These are phyloP conservation scores for Drosophila flavopinicola DNA, from an alignment of 2,888 invertebrate genomes.

Conservation along the genomic window DNA sequence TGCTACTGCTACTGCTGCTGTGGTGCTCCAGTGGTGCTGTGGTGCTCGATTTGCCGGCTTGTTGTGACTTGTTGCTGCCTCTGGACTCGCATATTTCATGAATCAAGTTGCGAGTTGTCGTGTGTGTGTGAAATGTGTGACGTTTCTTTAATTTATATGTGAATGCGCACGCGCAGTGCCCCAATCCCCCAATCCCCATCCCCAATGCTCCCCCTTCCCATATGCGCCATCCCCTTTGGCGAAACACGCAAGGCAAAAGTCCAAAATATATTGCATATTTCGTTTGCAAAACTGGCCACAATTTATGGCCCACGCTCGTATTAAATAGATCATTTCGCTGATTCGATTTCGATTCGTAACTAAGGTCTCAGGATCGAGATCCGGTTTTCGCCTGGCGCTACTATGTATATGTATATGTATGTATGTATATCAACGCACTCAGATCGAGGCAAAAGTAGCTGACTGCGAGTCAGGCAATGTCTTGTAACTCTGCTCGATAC, in stretches of 20 bases:
- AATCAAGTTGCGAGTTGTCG: slow-evolving; percentile 69
- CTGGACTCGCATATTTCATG: slow-evolving; percentile 70
- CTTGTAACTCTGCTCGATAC: slow-evolving; percentile 33
- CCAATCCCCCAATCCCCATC: neutral
- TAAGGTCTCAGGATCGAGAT: slow-evolving; percentile 16
- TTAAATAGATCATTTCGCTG: slow-evolving; percentile 76
- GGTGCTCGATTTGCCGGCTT: slow-evolving; percentile 36
- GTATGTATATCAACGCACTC: slow-evolving; percentile 27
- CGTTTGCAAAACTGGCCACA: slow-evolving; percentile 38
- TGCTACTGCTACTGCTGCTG: neutral
- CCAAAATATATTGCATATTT: slow-evolving; percentile 68
- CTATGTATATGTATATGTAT: neutral
- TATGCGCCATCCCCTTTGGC: slow-evolving; percentile 21
- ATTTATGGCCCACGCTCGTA: slow-evolving; percentile 63
- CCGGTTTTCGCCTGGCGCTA: slow-evolving; percentile 17
- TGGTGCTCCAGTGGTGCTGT: slow-evolving; percentile 19
- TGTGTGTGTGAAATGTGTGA: slow-evolving; percentile 67
- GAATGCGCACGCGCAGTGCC: slow-evolving; percentile 74
- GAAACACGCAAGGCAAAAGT: slow-evolving; percentile 59
- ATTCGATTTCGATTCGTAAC: slow-evolving; percentile 44
- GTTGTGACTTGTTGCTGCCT: slow-evolving; percentile 59
- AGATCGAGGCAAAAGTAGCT: slow-evolving; percentile 32
- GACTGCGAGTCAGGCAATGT: slow-evolving; percentile 7
- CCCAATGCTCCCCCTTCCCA: neutral
- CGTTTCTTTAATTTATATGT: slow-evolving; percentile 78